Base-by-base conservation (phyloP, 92 coral and sea anemone genomes). In the Palythoa grandiflora region DNA sequence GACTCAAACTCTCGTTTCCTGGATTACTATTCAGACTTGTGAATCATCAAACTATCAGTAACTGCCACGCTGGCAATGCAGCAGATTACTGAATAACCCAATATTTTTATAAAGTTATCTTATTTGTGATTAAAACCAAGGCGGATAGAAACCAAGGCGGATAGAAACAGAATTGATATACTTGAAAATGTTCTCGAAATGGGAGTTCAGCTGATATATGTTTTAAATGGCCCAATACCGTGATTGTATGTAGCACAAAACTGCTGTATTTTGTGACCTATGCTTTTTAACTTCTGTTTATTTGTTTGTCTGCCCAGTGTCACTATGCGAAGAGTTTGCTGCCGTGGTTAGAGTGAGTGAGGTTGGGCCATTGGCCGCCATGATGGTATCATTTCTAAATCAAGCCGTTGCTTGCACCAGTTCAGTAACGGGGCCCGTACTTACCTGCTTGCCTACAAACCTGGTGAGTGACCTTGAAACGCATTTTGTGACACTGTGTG, bases 401-500 rank as follows among this genome's bases (percentile, higher is more conserved):
- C 99, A 97, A 93, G 97, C 99, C 9, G 97, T 94, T 52, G 91
- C 97, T 78, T 84, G 93, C 80, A 90, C 90, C 48, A 92, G 95
- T 78, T 85, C 88, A 13, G 71, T 90, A 8, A 73, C 89, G 9
- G 83, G 87, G 52, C 92, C 89, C 15, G 66, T 90, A 57, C 81
- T 90, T 47, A 86, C 92, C 74, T 97, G 96, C 77, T 84, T 95
- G 70, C 99, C 96, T 52, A 92, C 96, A 60, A 91, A 91, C 48
- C 95, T 97, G 95, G 99, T 97, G 81, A 77, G 96, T 87, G 19
- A 9, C 21, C 20, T 7, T n/a, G 9, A 6, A 63, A 15, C 21
- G n/a, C 68, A 60, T 60, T 60, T 20, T 21, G 6, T 60, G 68
- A 60, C 68, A 60, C 2, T 1, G 6, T 21, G 16, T 16, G 20